Evolutionary conservation across 2,797 vertebrate genomes (phyloP).

Genomic region (Octomys mimax): DNA sequence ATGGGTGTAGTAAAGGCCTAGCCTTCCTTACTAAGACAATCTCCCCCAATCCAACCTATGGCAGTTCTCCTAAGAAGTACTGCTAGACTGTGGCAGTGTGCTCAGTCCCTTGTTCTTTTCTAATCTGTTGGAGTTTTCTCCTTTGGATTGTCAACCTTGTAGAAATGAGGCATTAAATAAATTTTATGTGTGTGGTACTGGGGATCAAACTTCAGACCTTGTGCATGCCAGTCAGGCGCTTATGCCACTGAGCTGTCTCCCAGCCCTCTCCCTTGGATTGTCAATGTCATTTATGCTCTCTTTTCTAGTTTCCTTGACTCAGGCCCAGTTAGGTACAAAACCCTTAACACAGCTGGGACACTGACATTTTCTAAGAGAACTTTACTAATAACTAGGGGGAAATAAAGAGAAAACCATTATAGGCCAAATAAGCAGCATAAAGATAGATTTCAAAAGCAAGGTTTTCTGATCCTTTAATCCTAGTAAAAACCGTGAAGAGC

Average conservation of each 20-base stretch:
- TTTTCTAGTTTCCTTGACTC: background rate
- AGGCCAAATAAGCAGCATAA: conserved; percentile 53
- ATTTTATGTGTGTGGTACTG: no score
- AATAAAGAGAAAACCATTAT: conserved; percentile 51
- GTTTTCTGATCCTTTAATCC: conserved; percentile 47
- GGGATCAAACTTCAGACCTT: no score
- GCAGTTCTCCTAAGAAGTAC: background rate
- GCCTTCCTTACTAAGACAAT: conserved; percentile 31
- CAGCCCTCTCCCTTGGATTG: background rate
- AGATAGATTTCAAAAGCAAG: conserved; percentile 62
- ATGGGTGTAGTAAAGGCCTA: background rate
- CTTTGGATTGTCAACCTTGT: background rate
- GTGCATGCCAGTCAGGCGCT: no score
- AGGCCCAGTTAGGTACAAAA: background rate
- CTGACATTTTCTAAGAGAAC: conserved; percentile 53
- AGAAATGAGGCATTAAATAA: no score
- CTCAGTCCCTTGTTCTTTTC: background rate
- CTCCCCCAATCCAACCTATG: background rate
- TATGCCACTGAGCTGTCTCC: no score
- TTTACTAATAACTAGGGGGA: conserved; percentile 41
- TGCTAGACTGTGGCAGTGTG: background rate
- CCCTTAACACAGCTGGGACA: background rate
- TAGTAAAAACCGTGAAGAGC: background rate
- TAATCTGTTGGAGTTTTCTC: background rate
- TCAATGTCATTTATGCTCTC: background rate